phyloP scores from a whole-genome alignment of 2,797 vertebrate genomes.

The Manis javanica region DNA sequence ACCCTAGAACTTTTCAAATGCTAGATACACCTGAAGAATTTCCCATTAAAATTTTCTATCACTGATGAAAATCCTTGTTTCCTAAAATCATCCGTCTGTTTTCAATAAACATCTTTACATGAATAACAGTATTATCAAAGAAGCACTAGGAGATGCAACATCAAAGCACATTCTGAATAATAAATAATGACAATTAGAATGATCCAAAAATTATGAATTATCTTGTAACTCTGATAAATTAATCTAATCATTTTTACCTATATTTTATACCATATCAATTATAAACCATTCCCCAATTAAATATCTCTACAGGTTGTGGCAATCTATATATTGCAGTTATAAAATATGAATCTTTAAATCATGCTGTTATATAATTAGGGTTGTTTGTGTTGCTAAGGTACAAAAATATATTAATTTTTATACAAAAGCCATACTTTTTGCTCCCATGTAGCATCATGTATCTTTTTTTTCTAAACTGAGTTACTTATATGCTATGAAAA shows the following conservation, averaged over 20 bases:
- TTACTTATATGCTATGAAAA: background rate
- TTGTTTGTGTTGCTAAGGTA: no score
- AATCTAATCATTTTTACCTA: background rate
- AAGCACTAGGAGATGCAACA: background rate
- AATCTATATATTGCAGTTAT: constrained; percentile 29
- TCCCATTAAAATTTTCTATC: constrained; percentile 14
- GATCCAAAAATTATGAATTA: constrained; percentile 46
- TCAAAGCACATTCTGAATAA: constrained; percentile 27
- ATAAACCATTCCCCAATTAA: constrained; percentile 40
- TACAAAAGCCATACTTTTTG: no score
- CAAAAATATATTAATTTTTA: no score
- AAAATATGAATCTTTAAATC: constrained; percentile 59
- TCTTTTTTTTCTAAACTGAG: background rate
- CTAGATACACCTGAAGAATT: background rate
- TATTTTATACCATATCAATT: constrained; percentile 42
- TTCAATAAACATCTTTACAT: constrained; percentile 36
- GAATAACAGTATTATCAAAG: constrained; percentile 58
- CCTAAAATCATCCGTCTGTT: constrained; percentile 45
- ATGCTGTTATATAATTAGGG: constrained; percentile 41
- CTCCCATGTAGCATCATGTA: background rate
- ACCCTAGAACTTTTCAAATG: constrained; percentile 44
- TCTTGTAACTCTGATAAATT: constrained; percentile 24
- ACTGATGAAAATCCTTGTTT: constrained; percentile 53
- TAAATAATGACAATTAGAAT: constrained; percentile 16
- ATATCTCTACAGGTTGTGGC: background rate